Conservation (phyloP, 2,797 vertebrate genomes). For the Platalea minor region DNA sequence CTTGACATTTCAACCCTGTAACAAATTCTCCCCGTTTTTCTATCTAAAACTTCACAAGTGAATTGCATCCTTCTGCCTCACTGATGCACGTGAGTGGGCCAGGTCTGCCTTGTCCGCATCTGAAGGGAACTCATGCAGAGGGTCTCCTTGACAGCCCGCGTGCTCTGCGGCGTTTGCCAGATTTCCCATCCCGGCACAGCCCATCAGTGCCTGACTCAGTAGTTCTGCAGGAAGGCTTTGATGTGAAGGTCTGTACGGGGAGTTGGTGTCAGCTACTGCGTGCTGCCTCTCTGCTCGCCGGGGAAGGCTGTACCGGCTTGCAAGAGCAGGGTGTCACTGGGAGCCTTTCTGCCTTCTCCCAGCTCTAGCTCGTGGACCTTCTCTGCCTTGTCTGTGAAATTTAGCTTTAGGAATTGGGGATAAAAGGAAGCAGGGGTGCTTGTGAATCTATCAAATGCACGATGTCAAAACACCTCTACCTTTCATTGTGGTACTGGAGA, state of each 20-base stretch:
- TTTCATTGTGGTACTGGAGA: not conserved
- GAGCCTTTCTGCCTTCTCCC: not conserved
- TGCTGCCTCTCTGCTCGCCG: rapidly evolving
- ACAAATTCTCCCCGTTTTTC: not conserved
- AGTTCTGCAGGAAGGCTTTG: not conserved
- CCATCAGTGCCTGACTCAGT: not conserved
- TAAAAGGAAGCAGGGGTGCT: not conserved
- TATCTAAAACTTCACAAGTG: not conserved
- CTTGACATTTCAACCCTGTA: not conserved
- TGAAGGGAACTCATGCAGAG: not conserved
- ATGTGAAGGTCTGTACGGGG: not conserved
- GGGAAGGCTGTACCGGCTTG: not conserved
- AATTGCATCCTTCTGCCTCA: not conserved
- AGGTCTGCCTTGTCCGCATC: not conserved
- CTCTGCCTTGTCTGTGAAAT: not conserved
- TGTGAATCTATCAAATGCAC: not conserved
- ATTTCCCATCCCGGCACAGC: not conserved
- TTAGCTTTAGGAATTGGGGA: not conserved
- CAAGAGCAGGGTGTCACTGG: not conserved
- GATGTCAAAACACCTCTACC: not conserved
- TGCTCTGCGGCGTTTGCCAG: rapidly evolving
- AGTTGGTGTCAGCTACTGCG: not conserved
- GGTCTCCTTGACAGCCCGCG: rapidly evolving
- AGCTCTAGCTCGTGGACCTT: not conserved
- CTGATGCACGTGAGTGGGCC: not conserved